Evolutionary conservation across 2,113 vertebrate species (phyloP).

Genomic region (Pelmatolapia mariae): DNA sequence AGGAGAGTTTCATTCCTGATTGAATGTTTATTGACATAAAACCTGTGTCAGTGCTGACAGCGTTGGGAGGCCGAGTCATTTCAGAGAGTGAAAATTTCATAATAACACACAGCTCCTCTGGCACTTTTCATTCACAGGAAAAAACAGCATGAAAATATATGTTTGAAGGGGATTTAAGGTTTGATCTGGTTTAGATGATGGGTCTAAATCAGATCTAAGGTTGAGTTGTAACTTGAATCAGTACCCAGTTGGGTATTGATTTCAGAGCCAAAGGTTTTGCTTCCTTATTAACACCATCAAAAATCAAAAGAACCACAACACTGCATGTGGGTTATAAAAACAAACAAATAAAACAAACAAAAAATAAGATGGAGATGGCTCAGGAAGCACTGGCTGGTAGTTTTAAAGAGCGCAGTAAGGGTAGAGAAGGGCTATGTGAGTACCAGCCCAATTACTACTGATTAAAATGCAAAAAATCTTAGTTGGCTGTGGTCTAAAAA

Average conservation of each 20-base stretch:
- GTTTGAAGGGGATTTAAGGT: background rate
- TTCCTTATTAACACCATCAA: background rate
- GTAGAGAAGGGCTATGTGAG: background rate
- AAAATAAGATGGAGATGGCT: background rate
- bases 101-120: conserved; percentile 13
- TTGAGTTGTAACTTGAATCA: background rate
- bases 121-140: background rate
- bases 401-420: background rate
- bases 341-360: background rate
- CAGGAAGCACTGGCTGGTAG: background rate
- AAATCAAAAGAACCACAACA: background rate
- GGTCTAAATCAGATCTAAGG: background rate
- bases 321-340: background rate
- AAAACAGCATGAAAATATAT: background rate
- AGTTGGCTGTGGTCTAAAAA: background rate
- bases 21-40: conserved; percentile 43
- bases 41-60: conserved; percentile 8
- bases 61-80: background rate
- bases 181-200: background rate
- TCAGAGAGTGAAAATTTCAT: background rate
- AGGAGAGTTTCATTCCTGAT: conserved; percentile 23
- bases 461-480: background rate
- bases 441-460: background rate
- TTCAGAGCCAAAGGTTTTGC: background rate
- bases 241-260: background rate